Base-by-base conservation (phyloP, 2,797 vertebrate genomes). In the Hippocampus kuda region DNA sequence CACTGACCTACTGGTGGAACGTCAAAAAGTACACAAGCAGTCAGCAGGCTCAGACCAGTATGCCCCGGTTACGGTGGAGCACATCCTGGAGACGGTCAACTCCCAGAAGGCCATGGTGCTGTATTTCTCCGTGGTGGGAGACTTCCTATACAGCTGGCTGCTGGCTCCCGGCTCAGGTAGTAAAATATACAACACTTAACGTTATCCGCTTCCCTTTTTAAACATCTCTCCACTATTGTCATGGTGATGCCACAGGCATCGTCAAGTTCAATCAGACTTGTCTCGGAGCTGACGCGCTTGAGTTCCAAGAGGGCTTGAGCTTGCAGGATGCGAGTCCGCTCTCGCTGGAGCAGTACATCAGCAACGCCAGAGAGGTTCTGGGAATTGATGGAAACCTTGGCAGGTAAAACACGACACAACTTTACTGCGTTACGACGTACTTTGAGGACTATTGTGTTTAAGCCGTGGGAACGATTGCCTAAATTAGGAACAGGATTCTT, bases 141-240 rank as follows among this genome's bases (percentile, higher is more conserved):
- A 94, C 15, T 96, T 96, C 70, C 91, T 99, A 38, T 98, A 98
- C 90, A 97, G 95, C 89, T 99, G 97, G 97, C 91, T 99, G 66
- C 90, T 99, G 9, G 92, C 94, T 75, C 97, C 97, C 1, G 94
- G 93, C 44, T 89, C 95, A 92, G 97, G 97, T 99, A 16, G 22
- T 11, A 44, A 38, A 42, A 41, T 18, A 42, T 60, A 11, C n/a
- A 9, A 41, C 20, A 11, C 27, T 22, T 12, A 13, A 22, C 11
- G 22, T 41, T 15, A 4, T 38, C 34, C 0, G 20, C 1, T 20
- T 1, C 59, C 61, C 38, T n/a, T 64, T 64, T 24, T n/a, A 7
- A 15, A 12, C 13, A 4, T 59, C 65, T 18, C 8, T 11, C 46
- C 30, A 5, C 26, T 24, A 30, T 0, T 51, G 2, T 24, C 59